These are phyloP conservation scores for Leucophenga montana DNA, from an alignment of 2,888 invertebrate species.

Conservation along the genomic window DNA sequence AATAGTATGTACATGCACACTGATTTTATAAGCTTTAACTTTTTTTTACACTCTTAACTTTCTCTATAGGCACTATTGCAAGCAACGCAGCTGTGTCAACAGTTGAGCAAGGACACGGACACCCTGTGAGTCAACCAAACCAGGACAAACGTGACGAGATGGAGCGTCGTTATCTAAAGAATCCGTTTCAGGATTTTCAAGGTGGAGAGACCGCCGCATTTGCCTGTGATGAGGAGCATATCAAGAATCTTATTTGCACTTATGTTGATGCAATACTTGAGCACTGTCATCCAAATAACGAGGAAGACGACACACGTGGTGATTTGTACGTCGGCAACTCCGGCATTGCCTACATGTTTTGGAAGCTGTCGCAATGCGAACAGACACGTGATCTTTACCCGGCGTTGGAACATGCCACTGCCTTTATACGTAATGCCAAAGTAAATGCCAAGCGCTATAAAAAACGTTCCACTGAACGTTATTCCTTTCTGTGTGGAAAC, in stretches of 20 bases:
- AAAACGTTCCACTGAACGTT: slow-evolving; percentile 76
- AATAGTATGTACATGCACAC: no score
- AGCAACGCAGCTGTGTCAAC: neutral
- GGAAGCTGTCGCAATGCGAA: slow-evolving; percentile 78
- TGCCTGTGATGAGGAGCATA: slow-evolving; percentile 65
- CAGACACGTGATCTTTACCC: slow-evolving; percentile 71
- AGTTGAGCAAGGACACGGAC: slow-evolving; percentile 27
- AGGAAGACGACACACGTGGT: slow-evolving; percentile 68
- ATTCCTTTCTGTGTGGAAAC: slow-evolving; percentile 85
- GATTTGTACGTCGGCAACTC: slow-evolving; percentile 73
- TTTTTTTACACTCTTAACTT: neutral
- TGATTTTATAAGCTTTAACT: neutral
- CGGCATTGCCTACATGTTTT: slow-evolving; percentile 84
- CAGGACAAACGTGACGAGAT: slow-evolving; percentile 45
- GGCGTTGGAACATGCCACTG: slow-evolving; percentile 77
- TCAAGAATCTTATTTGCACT: slow-evolving; percentile 69
- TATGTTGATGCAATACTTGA: slow-evolving; percentile 72
- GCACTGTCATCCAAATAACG: slow-evolving; percentile 64
- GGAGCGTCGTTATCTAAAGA: slow-evolving; percentile 70
- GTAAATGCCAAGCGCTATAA: slow-evolving; percentile 74
- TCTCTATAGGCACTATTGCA: slow-evolving; percentile 31
- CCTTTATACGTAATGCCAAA: slow-evolving; percentile 79
- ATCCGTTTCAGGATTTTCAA: slow-evolving; percentile 69
- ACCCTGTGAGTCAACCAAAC: slow-evolving; percentile 17
- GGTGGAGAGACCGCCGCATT: slow-evolving; percentile 57